Evolutionary conservation across 2,888 invertebrate genomes (phyloP).

Genomic region (Octodonta nipae): DNA sequence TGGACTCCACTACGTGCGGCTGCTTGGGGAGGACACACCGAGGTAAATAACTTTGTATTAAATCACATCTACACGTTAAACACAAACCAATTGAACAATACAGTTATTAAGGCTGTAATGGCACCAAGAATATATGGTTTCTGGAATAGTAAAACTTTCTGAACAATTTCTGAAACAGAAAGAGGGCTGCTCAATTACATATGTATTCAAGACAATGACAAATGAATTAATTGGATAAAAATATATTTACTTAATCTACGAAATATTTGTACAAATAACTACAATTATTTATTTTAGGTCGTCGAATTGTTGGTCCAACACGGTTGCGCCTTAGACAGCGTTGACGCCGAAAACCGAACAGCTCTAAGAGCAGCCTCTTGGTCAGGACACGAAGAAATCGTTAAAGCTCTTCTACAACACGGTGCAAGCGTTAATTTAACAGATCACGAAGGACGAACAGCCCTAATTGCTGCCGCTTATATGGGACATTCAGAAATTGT

Average conservation of each 20-base stretch:
- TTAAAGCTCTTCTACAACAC: conserved; percentile 58
- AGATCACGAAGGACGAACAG: conserved; percentile 80
- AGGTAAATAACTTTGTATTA: conserved; percentile 46
- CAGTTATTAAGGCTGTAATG: too few species aligned
- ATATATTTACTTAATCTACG: too few species aligned
- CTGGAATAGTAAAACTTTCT: too few species aligned
- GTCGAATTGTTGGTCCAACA: conserved; percentile 65
- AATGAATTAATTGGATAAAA: too few species aligned
- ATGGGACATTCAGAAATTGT: conserved; percentile 88
- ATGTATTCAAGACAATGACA: too few species aligned
- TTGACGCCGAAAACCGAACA: conserved; percentile 77
- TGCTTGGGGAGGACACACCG: conserved; percentile 90
- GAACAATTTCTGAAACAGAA: too few species aligned
- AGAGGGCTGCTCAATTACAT: too few species aligned
- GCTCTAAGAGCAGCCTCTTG: conserved; percentile 83
- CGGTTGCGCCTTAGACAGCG: conserved; percentile 73
- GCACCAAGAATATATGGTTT: too few species aligned
- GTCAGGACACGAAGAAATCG: conserved; percentile 84
- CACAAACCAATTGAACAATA: too few species aligned
- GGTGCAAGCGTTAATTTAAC: conserved; percentile 70
- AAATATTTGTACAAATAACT: too few species aligned
- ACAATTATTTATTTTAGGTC: conserved; percentile 38
- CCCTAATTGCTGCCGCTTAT: conserved; percentile 87
- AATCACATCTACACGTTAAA: too few species aligned
- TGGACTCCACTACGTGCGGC: conserved; percentile 86